Percentiles rank a stretch among this genome's conserved stretches.
These are phyloP conservation scores for Chelon labrosus DNA, from an alignment of 2,797 vertebrate genomes.

Conservation along the genomic window DNA sequence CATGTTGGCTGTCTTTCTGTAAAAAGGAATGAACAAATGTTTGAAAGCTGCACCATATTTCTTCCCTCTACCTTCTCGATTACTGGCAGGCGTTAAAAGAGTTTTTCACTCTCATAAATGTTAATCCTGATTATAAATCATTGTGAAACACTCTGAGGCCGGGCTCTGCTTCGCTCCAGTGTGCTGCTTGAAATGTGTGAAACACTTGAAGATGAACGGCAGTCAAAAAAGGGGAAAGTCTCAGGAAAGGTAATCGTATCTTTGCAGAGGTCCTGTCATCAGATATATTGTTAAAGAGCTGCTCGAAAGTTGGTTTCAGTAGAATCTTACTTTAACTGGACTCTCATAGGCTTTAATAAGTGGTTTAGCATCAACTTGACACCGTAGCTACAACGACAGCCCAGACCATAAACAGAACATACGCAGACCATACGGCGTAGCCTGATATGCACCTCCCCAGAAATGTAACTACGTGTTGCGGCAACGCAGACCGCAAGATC, in stretches of 20 bases:
- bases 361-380: too few relatives aligned
- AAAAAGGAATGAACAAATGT: constrained; percentile 41
- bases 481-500: too few relatives aligned
- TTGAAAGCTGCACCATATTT: constrained; percentile 25
- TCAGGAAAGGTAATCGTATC: background rate
- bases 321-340: background rate
- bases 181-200: constrained; percentile 50
- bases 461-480: too few relatives aligned
- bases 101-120: constrained; percentile 31
- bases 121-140: constrained; percentile 55
- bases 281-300: constrained; percentile 20
- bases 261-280: constrained; percentile 13
- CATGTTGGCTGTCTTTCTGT: constrained; percentile 14
- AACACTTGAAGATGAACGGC: constrained; percentile 23
- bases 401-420: too few relatives aligned
- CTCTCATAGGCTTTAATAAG: too few relatives aligned
- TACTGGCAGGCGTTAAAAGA: constrained; percentile 61
- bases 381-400: too few relatives aligned
- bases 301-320: background rate
- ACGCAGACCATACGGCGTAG: too few relatives aligned
- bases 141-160: constrained; percentile 13
- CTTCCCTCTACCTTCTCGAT: constrained; percentile 38
- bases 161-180: constrained; percentile 31
- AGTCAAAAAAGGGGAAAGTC: constrained; percentile 22
- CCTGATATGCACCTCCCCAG: too few relatives aligned